Conservation (phyloP, 1,140 invertebrate genomes). For the Sinonovacula constricta region DNA sequence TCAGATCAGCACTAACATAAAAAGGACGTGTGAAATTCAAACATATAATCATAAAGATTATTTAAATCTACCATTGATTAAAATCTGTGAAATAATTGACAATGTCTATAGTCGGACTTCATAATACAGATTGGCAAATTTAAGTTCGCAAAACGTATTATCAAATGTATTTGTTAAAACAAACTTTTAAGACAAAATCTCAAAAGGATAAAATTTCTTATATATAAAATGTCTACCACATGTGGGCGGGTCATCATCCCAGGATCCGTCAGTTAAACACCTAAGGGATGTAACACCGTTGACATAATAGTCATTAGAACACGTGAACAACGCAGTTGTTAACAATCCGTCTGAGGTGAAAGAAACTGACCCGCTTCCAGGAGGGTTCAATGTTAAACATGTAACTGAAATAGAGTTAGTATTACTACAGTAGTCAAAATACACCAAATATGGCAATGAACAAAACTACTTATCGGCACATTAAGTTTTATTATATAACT, state of each 20-base stretch:
- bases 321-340: constrained; percentile 11
- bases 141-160: too few relatives aligned
- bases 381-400: constrained; percentile 7
- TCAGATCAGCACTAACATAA: too few relatives aligned
- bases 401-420: constrained; percentile 8
- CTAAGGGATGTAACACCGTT: not conserved
- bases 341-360: constrained; percentile 11
- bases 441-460: too few relatives aligned
- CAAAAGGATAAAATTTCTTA: not conserved
- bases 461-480: too few relatives aligned
- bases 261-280: constrained; percentile 13
- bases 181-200: not conserved
- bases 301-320: constrained; percentile 5
- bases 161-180: not conserved
- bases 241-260: constrained; percentile 14
- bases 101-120: too few relatives aligned
- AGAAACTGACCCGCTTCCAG: constrained; percentile 11
- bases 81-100: too few relatives aligned
- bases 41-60: too few relatives aligned
- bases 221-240: constrained; percentile 3
- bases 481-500: too few relatives aligned
- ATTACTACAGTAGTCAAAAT: too few relatives aligned
- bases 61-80: too few relatives aligned
- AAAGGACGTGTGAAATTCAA: too few relatives aligned
- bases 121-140: too few relatives aligned